Conservation (phyloP, 2,113 vertebrate genomes). For the Pachypanchax playfairii region DNA sequence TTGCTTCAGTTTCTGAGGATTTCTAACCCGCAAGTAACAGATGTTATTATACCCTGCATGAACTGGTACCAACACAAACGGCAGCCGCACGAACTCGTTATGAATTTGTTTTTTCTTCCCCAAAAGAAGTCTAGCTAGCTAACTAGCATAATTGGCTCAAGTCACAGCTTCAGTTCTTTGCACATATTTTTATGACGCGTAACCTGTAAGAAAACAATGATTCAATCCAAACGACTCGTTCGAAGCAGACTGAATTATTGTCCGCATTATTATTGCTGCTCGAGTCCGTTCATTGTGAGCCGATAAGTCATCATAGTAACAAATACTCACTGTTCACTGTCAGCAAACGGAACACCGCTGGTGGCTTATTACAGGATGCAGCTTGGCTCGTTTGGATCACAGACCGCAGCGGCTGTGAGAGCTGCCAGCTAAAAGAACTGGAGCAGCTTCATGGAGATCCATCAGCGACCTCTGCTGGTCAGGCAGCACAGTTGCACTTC, state of each 20-base stretch:
- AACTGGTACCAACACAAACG: not conserved
- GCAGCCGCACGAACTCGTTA: too few relatives aligned
- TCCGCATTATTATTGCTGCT: not conserved
- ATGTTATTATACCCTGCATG: not conserved
- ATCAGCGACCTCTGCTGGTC: slow-evolving; percentile 35
- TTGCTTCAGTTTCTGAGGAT: slow-evolving; percentile 1
- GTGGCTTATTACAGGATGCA: slow-evolving; percentile 44
- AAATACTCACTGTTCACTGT: slow-evolving; percentile 60
- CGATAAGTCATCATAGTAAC: not conserved
- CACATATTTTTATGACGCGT: slow-evolving; percentile 33
- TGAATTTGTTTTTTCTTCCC: not conserved
- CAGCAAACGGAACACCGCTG: slow-evolving; percentile 31
- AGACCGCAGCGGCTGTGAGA: slow-evolving; percentile 43
- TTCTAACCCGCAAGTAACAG: too few relatives aligned
- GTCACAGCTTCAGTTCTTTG: slow-evolving; percentile 38
- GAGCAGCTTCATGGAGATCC: not conserved
- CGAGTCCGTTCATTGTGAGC: not conserved
- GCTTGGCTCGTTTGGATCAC: slow-evolving; percentile 40
- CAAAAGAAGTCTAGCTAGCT: slow-evolving; percentile 16
- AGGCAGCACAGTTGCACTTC: accelerated
- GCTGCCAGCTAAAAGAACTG: slow-evolving; percentile 18
- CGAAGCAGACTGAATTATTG: not conserved
- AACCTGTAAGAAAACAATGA: slow-evolving; percentile 21
- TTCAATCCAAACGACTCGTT: slow-evolving; percentile 17
- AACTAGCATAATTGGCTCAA: slow-evolving; percentile 52